Evolutionary conservation across 2,888 invertebrate species (phyloP).

Genomic region (Leptopilina syphax): DNA sequence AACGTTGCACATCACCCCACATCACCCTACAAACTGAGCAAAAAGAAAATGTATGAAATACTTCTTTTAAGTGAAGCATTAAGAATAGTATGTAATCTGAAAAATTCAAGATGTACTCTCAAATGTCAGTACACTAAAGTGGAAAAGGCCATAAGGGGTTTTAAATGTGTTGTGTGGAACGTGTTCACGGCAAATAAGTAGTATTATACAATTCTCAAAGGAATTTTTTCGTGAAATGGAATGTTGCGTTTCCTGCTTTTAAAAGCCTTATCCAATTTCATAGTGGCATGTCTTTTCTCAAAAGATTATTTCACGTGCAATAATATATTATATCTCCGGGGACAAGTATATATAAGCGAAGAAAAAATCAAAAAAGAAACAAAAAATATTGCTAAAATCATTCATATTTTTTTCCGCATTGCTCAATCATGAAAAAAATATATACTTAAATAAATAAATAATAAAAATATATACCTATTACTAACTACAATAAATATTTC

Average conservation of each 20-base stretch:
- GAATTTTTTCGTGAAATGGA: slow-evolving; percentile 24
- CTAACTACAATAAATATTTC: too few species aligned
- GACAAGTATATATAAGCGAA: not conserved
- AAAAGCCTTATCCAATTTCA: slow-evolving; percentile 21
- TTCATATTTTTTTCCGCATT: too few species aligned
- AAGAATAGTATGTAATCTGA: slow-evolving; percentile 14
- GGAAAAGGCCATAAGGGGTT: slow-evolving; percentile 24
- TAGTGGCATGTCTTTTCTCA: not conserved
- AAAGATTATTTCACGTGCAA: slow-evolving; percentile 13
- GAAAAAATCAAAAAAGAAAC: too few species aligned
- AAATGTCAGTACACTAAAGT: slow-evolving; percentile 25
- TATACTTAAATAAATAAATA: too few species aligned
- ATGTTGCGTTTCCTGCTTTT: slow-evolving; percentile 26
- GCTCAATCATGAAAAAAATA: too few species aligned
- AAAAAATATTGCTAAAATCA: not conserved
- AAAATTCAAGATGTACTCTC: slow-evolving; percentile 3
- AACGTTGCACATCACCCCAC: too few species aligned
- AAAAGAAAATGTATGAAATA: not conserved
- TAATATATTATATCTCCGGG: not conserved
- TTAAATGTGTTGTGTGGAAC: slow-evolving; percentile 12
- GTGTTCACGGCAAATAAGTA: slow-evolving; percentile 30
- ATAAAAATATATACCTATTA: too few species aligned
- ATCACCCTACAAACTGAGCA: not conserved
- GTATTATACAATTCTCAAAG: slow-evolving; percentile 29
- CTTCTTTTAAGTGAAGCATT: slow-evolving; percentile 2